Evolutionary conservation across 1,140 invertebrate species (phyloP).

Genomic region (Dryas iulia): DNA sequence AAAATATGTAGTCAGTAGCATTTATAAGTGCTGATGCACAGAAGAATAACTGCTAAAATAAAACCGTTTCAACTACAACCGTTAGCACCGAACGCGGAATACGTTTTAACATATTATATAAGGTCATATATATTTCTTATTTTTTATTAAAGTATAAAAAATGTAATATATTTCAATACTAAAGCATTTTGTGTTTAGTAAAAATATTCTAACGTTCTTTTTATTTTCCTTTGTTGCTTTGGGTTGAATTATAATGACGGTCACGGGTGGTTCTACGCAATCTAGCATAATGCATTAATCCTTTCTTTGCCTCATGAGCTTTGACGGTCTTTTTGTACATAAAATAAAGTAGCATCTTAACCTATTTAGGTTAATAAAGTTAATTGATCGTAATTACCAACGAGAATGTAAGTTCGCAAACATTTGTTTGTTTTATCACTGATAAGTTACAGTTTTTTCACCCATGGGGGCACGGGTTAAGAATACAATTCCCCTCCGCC

Average conservation of each 20-base stretch:
- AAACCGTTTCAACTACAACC: background rate
- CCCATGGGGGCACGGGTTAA: no score
- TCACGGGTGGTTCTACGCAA: background rate
- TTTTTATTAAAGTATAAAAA: background rate
- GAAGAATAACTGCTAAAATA: background rate
- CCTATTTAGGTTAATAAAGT: background rate
- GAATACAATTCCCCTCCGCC: no score
- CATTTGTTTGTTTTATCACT: no score
- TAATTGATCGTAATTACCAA: background rate
- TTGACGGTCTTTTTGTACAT: background rate
- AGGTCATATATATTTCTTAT: background rate
- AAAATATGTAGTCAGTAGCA: no score
- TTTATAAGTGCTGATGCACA: background rate
- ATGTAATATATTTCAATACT: background rate
- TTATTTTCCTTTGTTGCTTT: constrained; percentile 11
- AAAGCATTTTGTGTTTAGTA: background rate
- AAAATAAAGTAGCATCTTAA: background rate
- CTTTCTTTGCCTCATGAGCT: constrained; percentile 8
- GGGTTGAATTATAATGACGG: constrained; percentile 1
- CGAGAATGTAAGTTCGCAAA: background rate
- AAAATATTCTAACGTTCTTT: constrained; percentile 10
- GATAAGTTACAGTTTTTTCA: no score
- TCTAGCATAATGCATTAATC: constrained; percentile 12
- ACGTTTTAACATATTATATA: background rate
- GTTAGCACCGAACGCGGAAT: background rate